Conservation (phyloP, 2,113 vertebrate genomes). For the Felis catus region F.catus_Fca126_mat1.0 CM031420.1:86095501-86096000, state of each 20-base stretch:
- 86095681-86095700: not conserved
- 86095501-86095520: not conserved
- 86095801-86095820: not conserved
- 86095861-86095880: not conserved
- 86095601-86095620: not conserved
- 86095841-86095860: not conserved
- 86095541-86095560: not conserved
- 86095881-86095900: slow-evolving; percentile 33
- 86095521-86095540: not conserved
- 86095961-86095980: no score
- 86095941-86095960: not conserved
- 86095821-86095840: no score
- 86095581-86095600: not conserved
- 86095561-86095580: not conserved
- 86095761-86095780: not conserved
- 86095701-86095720: not conserved
- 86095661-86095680: not conserved
- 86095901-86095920: slow-evolving; percentile 17
- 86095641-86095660: not conserved
- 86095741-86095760: not conserved
- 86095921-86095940: slow-evolving; percentile 6
- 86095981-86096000: no score
- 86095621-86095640: not conserved
- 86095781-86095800: slow-evolving; percentile 7
- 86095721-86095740: not conserved